Evolutionary conservation across 2,113 vertebrate genomes (phyloP), one percentile per base, ranked within the genome.

Genomic region (Pelvicachromis taeniatus): DNA sequence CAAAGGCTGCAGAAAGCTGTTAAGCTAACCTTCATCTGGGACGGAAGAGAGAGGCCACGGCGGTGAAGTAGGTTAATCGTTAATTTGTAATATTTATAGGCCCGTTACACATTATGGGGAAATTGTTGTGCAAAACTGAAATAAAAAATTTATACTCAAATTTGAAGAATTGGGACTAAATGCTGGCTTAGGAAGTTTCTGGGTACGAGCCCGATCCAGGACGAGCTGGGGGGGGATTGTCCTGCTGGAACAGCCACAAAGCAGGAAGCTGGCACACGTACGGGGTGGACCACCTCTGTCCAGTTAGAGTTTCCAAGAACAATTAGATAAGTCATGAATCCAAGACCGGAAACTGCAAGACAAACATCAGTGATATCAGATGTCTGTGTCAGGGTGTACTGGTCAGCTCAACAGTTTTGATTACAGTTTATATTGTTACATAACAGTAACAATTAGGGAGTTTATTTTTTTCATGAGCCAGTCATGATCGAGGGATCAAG

Each of bases 401-500:
- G 35, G 35, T 42, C 35, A 40, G 63, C 35, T 68, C n/a, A 38
- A 38, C 10, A 38, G 33, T 13, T 63, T 63, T 63, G 8, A n/a
- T n/a, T n/a, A n/a, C n/a, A n/a, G n/a, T n/a, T n/a, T n/a, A n/a
- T n/a, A n/a, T n/a, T n/a, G n/a, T n/a, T 70, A 23, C 21, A 6
- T 26, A 42, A 45, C 40, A 17, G 14, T 17, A 70, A 70, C 61
- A 65, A 23, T 65, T 40, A 14, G 29, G 21, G 63, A 70, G 63
- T 48, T 23, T 7, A 7, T 10, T 40, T 40, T 56, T 38, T 63
- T 21, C n/a, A 23, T 40, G 21, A 29, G 45, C 21, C 23, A 48
- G 7, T 73, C 0, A 48, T 23, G 0, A 21, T 70, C 0, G 26
- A 70, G 21, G 21, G 65, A 45, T 70, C 0, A 17, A 73, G 65